Percentiles rank a stretch among this genome's conserved stretches.
Evolutionary conservation across 2,888 invertebrate genomes (phyloP).

Genomic region (Nomada lathburiana): DNA sequence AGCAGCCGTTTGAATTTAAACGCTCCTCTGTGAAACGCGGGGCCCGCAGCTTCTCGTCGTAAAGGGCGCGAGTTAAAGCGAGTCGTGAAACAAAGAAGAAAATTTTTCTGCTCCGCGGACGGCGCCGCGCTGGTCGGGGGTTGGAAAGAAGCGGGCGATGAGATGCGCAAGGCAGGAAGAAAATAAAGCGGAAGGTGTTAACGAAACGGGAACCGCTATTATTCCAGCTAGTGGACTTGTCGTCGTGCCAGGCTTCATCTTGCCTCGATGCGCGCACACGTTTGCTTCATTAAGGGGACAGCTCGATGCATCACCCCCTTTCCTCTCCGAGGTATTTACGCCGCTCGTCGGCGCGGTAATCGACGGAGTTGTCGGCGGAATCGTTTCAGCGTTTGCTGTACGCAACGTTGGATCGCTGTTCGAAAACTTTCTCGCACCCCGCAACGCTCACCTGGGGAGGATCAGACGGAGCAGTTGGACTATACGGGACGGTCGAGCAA

Average conservation of each 20-base stretch:
- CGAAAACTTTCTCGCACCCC: no score
- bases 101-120: constrained; percentile 36
- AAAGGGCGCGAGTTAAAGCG: constrained; percentile 58
- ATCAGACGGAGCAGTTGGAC: no score
- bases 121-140: neutral
- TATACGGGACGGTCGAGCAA: no score
- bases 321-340: neutral
- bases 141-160: constrained; percentile 4
- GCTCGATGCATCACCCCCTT: neutral
- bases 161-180: constrained; percentile 1
- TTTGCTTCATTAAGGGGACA: constrained; percentile 24
- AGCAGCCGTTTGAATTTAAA: constrained; percentile 65
- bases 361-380: neutral
- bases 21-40: constrained; percentile 31
- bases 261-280: constrained; percentile 10
- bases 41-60: constrained; percentile 12
- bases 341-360: neutral
- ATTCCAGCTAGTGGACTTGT: constrained; percentile 47
- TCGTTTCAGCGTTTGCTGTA: no score
- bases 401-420: no score
- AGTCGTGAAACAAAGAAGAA: constrained; percentile 58
- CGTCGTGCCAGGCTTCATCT: constrained; percentile 41
- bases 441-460: no score
- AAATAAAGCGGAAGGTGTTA: constrained; percentile 58
- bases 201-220: constrained; percentile 55